These are phyloP conservation scores for Oxyscelio sp. DNA, from an alignment of 2,888 invertebrate genomes.

Conservation along the genomic window DNA sequence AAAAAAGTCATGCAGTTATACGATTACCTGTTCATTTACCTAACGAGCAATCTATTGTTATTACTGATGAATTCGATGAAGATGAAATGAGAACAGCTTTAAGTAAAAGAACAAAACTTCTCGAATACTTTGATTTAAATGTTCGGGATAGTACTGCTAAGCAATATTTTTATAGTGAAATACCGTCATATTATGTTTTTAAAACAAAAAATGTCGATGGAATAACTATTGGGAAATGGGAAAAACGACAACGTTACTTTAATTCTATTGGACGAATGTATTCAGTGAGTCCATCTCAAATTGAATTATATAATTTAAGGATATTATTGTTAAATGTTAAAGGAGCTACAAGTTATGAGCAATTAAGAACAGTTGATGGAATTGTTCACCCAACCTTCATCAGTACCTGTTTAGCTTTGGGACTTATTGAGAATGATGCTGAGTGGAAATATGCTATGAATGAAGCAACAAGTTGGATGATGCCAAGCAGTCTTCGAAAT, in stretches of 20 bases:
- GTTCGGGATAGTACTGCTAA: neutral
- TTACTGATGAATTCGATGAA: neutral
- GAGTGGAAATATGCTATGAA: constrained; percentile 2
- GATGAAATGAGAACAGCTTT: neutral
- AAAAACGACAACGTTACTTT: neutral
- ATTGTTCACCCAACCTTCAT: neutral
- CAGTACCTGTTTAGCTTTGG: neutral
- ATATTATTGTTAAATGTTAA: constrained; percentile 2
- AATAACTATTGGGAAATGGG: neutral
- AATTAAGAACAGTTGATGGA: constrained; percentile 4
- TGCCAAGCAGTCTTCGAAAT: constrained; percentile 8
- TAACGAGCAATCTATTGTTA: constrained; percentile 10
- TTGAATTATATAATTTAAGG: constrained; percentile 6
- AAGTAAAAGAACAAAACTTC: neutral
- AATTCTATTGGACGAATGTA: constrained; percentile 5
- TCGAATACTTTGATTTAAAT: constrained; percentile 12
- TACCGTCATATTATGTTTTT: constrained; percentile 2
- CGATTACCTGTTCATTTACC: constrained; percentile 16
- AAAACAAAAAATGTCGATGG: neutral
- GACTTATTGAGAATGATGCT: neutral
- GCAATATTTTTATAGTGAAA: constrained; percentile 8
- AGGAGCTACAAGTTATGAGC: constrained; percentile 6
- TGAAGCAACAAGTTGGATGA: constrained; percentile 8
- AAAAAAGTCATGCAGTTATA: constrained; percentile 8
- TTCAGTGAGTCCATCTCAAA: constrained; percentile 7